These are phyloP conservation scores for Globicephala melas DNA, from an alignment of 2,113 vertebrate genomes.

Conservation along the genomic window DNA sequence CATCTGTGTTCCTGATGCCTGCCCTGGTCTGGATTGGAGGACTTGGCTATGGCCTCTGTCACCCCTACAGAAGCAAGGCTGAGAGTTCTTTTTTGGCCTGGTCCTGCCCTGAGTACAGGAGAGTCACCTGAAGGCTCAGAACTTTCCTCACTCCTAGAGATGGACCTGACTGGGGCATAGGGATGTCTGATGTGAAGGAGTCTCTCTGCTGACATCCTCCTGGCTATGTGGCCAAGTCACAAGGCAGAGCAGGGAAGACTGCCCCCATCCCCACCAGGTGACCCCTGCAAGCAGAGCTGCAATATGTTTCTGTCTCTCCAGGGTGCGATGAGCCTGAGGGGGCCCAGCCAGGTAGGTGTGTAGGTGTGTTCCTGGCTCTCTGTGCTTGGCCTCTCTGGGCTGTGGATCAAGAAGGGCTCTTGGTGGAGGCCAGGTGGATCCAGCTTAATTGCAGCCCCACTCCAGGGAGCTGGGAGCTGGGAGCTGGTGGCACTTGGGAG, in stretches of 20 bases:
- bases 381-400: constrained; percentile 36
- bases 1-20: background rate
- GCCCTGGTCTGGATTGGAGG: background rate
- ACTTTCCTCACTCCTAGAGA: background rate
- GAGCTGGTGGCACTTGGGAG: background rate
- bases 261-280: too few species aligned
- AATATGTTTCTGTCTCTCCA: constrained; percentile 82
- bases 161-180: background rate
- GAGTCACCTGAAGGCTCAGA: background rate
- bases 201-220: background rate
- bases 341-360: constrained; percentile 81
- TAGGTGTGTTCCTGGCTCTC: constrained; percentile 70
- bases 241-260: background rate
- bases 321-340: constrained; percentile 81
- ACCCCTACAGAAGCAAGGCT: background rate
- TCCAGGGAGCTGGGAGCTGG: constrained; percentile 8
- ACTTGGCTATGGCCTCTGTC: background rate
- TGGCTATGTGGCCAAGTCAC: background rate
- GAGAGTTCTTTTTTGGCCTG: background rate
- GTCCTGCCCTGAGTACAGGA: background rate
- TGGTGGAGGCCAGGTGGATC: constrained; percentile 25
- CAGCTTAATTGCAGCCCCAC: constrained; percentile 45
- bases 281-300: constrained; percentile 51
- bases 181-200: background rate
- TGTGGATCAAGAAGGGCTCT: background rate